phyloP scores from a whole-genome alignment of 2,797 vertebrate genomes.

The Sebastes trivittatus region DNA sequence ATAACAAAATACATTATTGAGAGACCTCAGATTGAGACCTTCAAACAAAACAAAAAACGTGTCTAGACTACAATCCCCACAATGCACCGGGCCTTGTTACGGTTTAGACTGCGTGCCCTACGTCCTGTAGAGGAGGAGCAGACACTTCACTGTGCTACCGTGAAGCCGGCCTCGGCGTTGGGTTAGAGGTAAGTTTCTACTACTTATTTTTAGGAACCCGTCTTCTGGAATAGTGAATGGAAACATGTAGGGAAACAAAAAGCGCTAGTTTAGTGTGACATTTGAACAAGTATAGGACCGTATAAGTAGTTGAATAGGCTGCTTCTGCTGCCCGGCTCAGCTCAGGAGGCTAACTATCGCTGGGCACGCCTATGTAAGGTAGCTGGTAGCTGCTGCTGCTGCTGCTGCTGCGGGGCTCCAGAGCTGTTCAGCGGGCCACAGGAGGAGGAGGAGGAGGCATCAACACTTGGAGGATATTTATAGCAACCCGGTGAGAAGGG shows the following conservation, averaged over 20 bases:
- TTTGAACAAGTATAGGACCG: background rate
- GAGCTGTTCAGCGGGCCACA: background rate
- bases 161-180: slow-evolving; percentile 78
- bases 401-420: slow-evolving; percentile 32
- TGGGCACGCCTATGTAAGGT: slow-evolving; percentile 81
- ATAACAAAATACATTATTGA: background rate
- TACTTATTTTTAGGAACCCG: slow-evolving; percentile 8
- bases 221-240: slow-evolving; percentile 50
- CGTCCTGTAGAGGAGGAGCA: slow-evolving; percentile 14
- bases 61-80: slow-evolving; percentile 56
- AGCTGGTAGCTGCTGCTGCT: slow-evolving; percentile 5
- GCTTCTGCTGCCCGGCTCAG: slow-evolving; percentile 1
- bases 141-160: slow-evolving; percentile 75
- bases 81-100: slow-evolving; percentile 32
- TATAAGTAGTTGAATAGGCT: slow-evolving; percentile 28
- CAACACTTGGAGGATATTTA: slow-evolving; percentile 68
- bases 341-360: slow-evolving; percentile 8
- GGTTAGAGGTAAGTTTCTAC: slow-evolving; percentile 78
- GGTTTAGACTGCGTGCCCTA: slow-evolving; percentile 63
- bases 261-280: background rate
- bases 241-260: slow-evolving; percentile 39
- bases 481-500: slow-evolving; percentile 49
- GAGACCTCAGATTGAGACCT: background rate
- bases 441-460: slow-evolving; percentile 40
- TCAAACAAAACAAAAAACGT: background rate